Conservation (phyloP, 1,140 invertebrate genomes). For the Xylocopa sonorina region DNA sequence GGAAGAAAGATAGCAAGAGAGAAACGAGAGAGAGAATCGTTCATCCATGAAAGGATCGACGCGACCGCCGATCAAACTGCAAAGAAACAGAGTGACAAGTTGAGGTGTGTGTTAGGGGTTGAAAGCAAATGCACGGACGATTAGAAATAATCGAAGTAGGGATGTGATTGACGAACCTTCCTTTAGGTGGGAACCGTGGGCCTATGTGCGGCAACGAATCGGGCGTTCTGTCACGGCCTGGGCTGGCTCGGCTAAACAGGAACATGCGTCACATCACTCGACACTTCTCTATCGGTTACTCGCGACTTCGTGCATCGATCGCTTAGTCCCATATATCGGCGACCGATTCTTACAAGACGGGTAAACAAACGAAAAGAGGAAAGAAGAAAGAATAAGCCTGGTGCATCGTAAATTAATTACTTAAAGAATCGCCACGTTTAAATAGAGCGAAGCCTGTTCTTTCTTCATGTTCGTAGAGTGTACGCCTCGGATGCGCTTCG, state of each 20-base stretch:
- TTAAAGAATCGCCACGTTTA: background rate
- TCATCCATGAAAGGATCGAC: background rate
- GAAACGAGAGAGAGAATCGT: background rate
- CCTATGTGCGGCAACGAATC: conserved; percentile 93
- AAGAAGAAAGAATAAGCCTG: conserved; percentile 6
- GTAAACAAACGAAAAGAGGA: background rate
- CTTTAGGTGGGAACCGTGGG: conserved; percentile 91
- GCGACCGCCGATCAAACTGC: background rate
- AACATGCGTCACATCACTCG: conserved; percentile 84
- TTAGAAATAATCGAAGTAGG: conserved; percentile 20
- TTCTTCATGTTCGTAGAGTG: background rate
- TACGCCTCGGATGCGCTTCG: conserved; percentile 16
- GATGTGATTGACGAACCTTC: conserved; percentile 84
- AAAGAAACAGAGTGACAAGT: background rate
- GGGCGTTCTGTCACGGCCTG: conserved; percentile 89
- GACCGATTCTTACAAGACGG: conserved; percentile 10
- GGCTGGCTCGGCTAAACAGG: conserved; percentile 90
- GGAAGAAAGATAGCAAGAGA: background rate
- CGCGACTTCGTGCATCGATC: conserved; percentile 17
- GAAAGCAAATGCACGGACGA: conserved; percentile 20
- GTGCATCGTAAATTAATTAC: background rate
- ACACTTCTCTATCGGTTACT: conserved; percentile 76
- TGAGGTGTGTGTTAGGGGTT: conserved; percentile 14
- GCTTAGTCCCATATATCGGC: conserved; percentile 7
- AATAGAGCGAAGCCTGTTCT: background rate